Conservation (phyloP, 2,113 vertebrate species). For the Etheostoma cragini region DNA sequence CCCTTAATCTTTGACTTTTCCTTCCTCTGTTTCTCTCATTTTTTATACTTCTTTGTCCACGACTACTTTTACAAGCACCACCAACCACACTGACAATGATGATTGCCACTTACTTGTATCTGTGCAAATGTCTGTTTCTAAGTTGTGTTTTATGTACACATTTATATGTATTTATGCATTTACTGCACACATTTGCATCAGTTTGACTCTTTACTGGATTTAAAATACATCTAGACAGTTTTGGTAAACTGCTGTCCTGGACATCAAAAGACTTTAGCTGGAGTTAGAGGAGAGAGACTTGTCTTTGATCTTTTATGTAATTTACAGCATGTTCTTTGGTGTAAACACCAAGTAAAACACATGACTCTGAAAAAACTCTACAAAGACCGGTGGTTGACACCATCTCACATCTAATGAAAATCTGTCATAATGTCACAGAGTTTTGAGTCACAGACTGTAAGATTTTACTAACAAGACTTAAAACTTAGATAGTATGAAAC, state of each 20-base stretch:
- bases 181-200: background rate
- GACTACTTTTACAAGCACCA: background rate
- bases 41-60: background rate
- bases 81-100: background rate
- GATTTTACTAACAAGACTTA: too few relatives aligned
- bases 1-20: slow-evolving; percentile 12
- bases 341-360: background rate
- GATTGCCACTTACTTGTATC: background rate
- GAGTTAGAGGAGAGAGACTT: background rate
- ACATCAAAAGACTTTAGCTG: background rate
- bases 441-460: too few relatives aligned
- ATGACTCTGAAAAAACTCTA: background rate
- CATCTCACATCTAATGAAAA: too few relatives aligned
- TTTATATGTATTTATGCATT: background rate
- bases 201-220: background rate
- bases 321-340: background rate
- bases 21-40: background rate
- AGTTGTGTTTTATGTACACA: background rate
- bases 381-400: too few relatives aligned
- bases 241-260: background rate
- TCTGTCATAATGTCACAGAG: too few relatives aligned
- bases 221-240: background rate
- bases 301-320: background rate
- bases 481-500: too few relatives aligned
- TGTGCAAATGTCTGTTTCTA: background rate